Evolutionary conservation across 2,888 invertebrate genomes (phyloP), one percentile per base, ranked within the genome.

Genomic region (Drosophila mulleri): DNA sequence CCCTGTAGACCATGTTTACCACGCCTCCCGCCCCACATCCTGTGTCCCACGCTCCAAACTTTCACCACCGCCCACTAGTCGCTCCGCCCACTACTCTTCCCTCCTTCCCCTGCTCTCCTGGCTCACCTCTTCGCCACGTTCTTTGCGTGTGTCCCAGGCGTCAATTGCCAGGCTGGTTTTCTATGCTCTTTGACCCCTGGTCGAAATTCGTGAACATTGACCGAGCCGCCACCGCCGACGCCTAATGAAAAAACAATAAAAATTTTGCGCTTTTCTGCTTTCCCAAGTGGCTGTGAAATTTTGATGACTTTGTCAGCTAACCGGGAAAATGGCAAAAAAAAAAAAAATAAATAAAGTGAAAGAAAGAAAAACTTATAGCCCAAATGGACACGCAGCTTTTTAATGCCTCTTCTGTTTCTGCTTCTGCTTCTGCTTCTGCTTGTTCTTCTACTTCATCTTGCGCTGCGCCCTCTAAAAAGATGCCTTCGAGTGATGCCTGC

Each of bases 241-340:
- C 75, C 83, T 85, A 86, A 88, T 86, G 88, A 88, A 86, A 86
- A 84, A 81, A 82, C 85, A 88, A 84, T 84, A 88, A 81, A 88
- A 88, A 86, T 88, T 81, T 86, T 86, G 79, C 87, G 88, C 88
- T 84, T 84, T 88, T 84, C 84, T 84, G 84, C 88, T 74, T 79
- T 84, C 84, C 84, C 87, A 86, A 86, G 86, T 88, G 88, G 81
- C 88, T 88, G 86, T 86, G 84, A 86, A 86, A 86, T 86, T 86
- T 84, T 79, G 79, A 85, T 85, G 83, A 81, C 77, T 85, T 85
- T 85, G 79, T 77, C 83, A 83, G 84, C 83, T 75, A 79, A 76
- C 68, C 37, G 52, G 20, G 23, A 53, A 75, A 83, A 82, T 87
- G 78, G 72, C 78, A 48, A 29, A 26, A 54, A 54, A 35, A 16